Percentiles rank a stretch among this genome's conserved stretches.
Evolutionary conservation across 2,113 vertebrate species (phyloP).

Genomic region (Bombycilla garrulus): DNA sequence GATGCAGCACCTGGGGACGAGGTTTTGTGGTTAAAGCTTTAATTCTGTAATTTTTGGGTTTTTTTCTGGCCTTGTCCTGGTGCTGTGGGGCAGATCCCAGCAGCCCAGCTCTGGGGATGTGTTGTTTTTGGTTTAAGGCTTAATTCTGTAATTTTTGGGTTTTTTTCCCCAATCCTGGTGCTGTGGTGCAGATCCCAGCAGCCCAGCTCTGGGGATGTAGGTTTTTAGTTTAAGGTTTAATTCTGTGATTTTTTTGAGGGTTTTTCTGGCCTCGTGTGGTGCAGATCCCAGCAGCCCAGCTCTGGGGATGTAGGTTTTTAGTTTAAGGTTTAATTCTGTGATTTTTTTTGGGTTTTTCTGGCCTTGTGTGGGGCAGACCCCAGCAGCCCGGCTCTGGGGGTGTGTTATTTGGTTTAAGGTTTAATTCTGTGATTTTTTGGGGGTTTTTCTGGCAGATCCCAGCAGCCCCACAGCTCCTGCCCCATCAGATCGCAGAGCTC

Average conservation of each 20-base stretch:
- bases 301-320: not conserved
- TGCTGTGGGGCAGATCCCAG: not conserved
- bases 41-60: rapidly evolving
- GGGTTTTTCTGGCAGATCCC: not conserved
- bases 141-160: no score
- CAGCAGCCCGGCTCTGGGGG: not conserved
- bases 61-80: not conserved
- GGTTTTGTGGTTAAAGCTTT: rapidly evolving
- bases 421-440: not conserved
- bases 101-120: not conserved
- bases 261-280: not conserved
- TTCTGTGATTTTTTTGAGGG: no score
- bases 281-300: not conserved
- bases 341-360: no score
- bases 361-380: not conserved
- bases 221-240: not conserved
- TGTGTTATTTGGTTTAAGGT: not conserved
- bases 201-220: not conserved
- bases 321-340: no score
- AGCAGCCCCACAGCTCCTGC: no score
- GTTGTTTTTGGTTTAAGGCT: not conserved
- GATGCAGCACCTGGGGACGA: rapidly evolving
- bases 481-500: no score
- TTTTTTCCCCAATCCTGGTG: not conserved
- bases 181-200: not conserved